These are phyloP conservation scores for Sisyra terminalis DNA, from an alignment of 2,888 invertebrate genomes.

Conservation along the genomic window DNA sequence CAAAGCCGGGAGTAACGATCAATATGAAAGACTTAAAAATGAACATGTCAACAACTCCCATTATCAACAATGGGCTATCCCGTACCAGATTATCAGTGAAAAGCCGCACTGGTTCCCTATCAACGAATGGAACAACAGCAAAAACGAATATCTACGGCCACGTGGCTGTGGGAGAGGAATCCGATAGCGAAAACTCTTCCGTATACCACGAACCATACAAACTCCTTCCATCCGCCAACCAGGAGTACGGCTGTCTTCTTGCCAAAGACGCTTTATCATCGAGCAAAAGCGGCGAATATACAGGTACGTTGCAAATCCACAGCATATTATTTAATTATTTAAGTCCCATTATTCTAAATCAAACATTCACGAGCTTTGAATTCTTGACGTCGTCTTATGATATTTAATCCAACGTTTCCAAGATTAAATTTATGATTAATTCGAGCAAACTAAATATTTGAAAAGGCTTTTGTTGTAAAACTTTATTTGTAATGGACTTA, in stretches of 20 bases:
- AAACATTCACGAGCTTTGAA: neutral
- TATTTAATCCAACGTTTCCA: neutral
- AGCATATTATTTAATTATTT: slow-evolving; percentile 1
- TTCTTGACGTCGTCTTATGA: neutral
- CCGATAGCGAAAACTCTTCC: slow-evolving; percentile 36
- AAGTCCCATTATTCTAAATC: neutral
- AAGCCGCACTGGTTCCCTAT: slow-evolving; percentile 20
- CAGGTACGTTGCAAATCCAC: slow-evolving; percentile 21
- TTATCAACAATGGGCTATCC: slow-evolving; percentile 35
- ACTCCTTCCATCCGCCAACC: slow-evolving; percentile 29
- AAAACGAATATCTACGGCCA: slow-evolving; percentile 30
- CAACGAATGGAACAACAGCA: slow-evolving; percentile 21
- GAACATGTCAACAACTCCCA: slow-evolving; percentile 36
- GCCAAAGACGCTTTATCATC: slow-evolving; percentile 31
- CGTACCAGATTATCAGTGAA: slow-evolving; percentile 31
- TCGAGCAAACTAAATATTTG: too few relatives aligned
- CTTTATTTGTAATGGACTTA: too few relatives aligned
- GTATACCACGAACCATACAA: slow-evolving; percentile 40
- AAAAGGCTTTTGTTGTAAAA: too few relatives aligned
- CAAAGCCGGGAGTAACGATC: slow-evolving; percentile 36
- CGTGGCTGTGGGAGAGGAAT: slow-evolving; percentile 30
- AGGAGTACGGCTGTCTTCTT: slow-evolving; percentile 31
- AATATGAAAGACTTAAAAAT: slow-evolving; percentile 40
- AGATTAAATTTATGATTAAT: too few relatives aligned
- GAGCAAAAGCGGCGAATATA: slow-evolving; percentile 35